Percentiles rank a stretch among this genome's conserved stretches.
These are phyloP conservation scores for Achatina immaculata DNA, from an alignment of 1,140 invertebrate genomes.

Conservation along the genomic window DNA sequence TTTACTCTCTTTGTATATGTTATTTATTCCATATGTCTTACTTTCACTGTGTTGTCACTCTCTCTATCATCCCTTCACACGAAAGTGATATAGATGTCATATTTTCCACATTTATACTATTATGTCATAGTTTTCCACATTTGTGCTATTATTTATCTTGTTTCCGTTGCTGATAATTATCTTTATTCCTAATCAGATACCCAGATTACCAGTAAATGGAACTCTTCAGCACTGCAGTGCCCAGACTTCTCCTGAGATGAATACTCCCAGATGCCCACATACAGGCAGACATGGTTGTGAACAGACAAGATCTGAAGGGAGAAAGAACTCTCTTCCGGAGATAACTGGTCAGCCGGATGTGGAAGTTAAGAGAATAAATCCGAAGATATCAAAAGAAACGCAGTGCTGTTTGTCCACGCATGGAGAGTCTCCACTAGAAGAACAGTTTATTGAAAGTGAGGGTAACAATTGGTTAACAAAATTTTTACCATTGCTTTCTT, in stretches of 20 bases:
- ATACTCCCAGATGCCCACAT: background rate
- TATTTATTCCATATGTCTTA: no score
- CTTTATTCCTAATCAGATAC: no score
- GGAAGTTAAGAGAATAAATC: conserved; percentile 49
- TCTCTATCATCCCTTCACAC: no score
- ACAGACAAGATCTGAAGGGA: background rate
- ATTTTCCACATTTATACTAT: no score
- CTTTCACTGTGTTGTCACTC: no score
- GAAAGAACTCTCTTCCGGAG: conserved; percentile 57
- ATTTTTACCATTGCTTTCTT: no score
- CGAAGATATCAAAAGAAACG: conserved; percentile 55
- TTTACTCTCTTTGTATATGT: no score
- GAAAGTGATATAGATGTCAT: no score
- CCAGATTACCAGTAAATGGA: conserved; percentile 11
- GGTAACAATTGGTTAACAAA: background rate
- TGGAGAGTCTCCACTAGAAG: conserved; percentile 51
- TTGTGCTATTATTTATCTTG: no score
- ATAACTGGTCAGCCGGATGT: conserved; percentile 51
- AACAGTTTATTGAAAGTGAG: conserved; percentile 63
- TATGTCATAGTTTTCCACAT: no score
- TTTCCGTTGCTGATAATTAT: no score
- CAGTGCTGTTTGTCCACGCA: conserved; percentile 49
- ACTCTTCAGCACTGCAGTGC: background rate
- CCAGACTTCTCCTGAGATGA: conserved; percentile 23
- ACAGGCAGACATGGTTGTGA: background rate